phyloP scores from a whole-genome alignment of 1,140 invertebrate species.

The Conus betulinus region DNA sequence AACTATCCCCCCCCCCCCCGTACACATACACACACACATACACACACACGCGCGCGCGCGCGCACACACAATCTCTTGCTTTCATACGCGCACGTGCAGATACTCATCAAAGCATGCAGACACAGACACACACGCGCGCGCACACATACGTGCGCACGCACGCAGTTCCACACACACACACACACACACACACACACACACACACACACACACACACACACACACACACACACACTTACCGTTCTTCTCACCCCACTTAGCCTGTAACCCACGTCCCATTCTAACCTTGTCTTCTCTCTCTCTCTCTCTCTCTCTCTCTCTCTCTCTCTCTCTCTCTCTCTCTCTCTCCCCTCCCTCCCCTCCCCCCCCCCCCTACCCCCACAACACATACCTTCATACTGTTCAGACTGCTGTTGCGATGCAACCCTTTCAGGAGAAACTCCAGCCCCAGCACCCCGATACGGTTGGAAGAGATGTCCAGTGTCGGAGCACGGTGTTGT shows the following conservation, averaged over 20 bases:
- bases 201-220: not conserved
- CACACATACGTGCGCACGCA: not conserved
- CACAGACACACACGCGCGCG: not conserved
- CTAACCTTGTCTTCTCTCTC: not conserved
- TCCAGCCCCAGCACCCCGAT: conserved; percentile 44
- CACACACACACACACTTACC: too few species aligned
- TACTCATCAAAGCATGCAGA: not conserved
- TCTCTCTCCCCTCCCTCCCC: not conserved
- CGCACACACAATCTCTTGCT: not conserved
- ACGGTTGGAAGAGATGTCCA: conserved; percentile 64
- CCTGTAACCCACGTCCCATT: not conserved
- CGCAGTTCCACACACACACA: not conserved
- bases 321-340: not conserved
- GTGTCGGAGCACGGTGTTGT: conserved; percentile 61
- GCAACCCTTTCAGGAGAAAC: not conserved
- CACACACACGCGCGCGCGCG: not conserved
- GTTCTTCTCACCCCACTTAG: too few species aligned
- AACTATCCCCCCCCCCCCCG: too few species aligned
- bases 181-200: not conserved
- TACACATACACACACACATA: not conserved
- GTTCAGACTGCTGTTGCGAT: not conserved
- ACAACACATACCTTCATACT: not conserved
- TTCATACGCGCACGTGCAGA: not conserved
- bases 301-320: not conserved
- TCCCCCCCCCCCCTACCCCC: not conserved